These are phyloP conservation scores for Pandemis corylana DNA, from an alignment of 2,888 invertebrate species.

Conservation along the genomic window DNA sequence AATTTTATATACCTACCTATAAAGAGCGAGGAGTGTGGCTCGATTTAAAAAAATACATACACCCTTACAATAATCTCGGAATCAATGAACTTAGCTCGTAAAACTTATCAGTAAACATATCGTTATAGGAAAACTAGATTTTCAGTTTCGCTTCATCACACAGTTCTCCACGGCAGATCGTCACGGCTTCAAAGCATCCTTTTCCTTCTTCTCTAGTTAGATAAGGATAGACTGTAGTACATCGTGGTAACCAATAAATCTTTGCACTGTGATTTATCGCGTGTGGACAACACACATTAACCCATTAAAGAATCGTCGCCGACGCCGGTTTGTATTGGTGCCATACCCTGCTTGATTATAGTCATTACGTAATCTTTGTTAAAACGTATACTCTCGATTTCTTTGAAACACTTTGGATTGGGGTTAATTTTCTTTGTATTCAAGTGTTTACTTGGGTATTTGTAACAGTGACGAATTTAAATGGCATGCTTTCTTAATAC, in stretches of 20 bases:
- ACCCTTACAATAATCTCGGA: background rate
- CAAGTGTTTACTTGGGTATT: background rate
- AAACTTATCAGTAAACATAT: constrained; percentile 35
- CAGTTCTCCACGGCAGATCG: background rate
- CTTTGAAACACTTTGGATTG: constrained; percentile 5
- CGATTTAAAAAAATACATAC: background rate
- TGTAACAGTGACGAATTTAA: background rate
- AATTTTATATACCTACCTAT: background rate
- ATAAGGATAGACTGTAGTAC: background rate
- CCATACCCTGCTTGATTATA: constrained; percentile 36
- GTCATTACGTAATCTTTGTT: constrained; percentile 22
- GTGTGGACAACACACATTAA: constrained; percentile 45
- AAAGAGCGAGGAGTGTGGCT: background rate
- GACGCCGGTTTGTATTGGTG: constrained; percentile 40
- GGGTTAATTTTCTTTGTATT: background rate
- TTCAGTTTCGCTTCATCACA: constrained; percentile 25
- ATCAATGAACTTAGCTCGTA: constrained; percentile 30
- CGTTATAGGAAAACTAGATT: constrained; percentile 33
- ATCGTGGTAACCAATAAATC: constrained; percentile 36
- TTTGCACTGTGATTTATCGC: constrained; percentile 42
- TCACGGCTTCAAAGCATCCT: background rate
- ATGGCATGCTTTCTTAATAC: background rate
- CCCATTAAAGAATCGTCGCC: constrained; percentile 44
- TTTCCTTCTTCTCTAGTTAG: background rate
- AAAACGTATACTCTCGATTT: constrained; percentile 7